Conservation (phyloP, 2,113 vertebrate genomes). For the Ictidomys tridecemlineatus region DNA sequence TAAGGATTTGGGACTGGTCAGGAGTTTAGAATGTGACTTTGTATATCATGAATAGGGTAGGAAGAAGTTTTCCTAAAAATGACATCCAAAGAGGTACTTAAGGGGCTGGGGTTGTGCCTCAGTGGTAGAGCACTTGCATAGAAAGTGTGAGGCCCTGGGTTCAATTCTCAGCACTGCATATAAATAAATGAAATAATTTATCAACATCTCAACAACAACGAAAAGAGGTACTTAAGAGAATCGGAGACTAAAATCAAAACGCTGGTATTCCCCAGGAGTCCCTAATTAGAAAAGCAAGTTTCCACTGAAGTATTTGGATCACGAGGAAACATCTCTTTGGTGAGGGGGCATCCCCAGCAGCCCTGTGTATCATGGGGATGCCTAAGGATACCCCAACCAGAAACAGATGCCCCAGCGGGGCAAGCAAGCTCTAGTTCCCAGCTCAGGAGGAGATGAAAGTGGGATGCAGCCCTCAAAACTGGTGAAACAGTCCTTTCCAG, state of each 20-base stretch:
- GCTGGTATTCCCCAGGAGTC: background rate
- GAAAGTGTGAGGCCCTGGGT: no score
- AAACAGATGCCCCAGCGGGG: background rate
- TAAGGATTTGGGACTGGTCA: background rate
- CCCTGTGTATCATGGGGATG: background rate
- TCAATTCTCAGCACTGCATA: no score
- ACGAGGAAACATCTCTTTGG: background rate
- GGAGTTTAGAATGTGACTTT: background rate
- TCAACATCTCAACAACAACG: no score
- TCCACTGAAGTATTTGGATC: no score
- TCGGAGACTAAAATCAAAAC: background rate
- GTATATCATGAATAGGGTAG: rapidly evolving
- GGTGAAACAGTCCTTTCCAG: conserved; percentile 83
- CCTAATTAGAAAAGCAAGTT: conserved; percentile 6
- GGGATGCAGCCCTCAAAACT: conserved; percentile 70
- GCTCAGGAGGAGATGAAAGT: conserved; percentile 75
- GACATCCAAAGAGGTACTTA: background rate
- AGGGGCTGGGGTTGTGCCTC: no score
- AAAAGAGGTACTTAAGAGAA: background rate
- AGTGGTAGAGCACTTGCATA: no score
- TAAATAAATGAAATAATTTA: no score
- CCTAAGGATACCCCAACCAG: background rate
- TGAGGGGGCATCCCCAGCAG: background rate
- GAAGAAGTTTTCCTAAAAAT: background rate
- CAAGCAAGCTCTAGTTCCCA: conserved; percentile 35